Evolutionary conservation across 2,888 invertebrate species (phyloP).

Genomic region (Andrena fulva): DNA sequence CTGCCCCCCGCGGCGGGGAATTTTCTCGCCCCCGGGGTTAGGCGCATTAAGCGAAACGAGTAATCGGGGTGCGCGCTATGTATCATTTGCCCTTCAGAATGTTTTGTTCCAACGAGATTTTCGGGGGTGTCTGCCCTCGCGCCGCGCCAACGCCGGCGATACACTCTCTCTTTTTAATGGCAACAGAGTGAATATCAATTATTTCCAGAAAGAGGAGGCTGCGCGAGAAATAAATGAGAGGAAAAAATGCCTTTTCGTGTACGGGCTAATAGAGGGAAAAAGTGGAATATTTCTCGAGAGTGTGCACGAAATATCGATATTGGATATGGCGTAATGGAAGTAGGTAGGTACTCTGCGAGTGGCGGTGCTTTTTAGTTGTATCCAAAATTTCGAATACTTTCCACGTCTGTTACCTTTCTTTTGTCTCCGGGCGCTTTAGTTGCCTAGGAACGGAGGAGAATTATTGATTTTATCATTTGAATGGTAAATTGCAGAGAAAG

Average conservation of each 20-base stretch:
- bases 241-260: not conserved
- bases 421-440: no score
- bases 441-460: no score
- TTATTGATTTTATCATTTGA: not conserved
- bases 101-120: conserved; percentile 65
- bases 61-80: conserved; percentile 38
- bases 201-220: not conserved
- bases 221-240: not conserved
- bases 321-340: not conserved
- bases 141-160: not conserved
- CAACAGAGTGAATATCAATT: not conserved
- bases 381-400: no score
- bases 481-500: not conserved
- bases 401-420: no score
- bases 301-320: not conserved
- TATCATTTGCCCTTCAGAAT: conserved; percentile 57
- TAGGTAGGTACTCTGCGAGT: not conserved
- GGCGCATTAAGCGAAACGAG: conserved; percentile 41
- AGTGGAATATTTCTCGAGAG: not conserved
- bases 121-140: conserved; percentile 33
- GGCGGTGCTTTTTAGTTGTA: not conserved
- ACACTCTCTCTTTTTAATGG: not conserved
- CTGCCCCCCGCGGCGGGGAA: not conserved
- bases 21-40: conserved; percentile 26
- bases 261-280: not conserved